Evolutionary conservation across 2,888 invertebrate species (phyloP), one percentile per base, ranked within the genome.

Genomic region (Neoascia interrupta): DNA sequence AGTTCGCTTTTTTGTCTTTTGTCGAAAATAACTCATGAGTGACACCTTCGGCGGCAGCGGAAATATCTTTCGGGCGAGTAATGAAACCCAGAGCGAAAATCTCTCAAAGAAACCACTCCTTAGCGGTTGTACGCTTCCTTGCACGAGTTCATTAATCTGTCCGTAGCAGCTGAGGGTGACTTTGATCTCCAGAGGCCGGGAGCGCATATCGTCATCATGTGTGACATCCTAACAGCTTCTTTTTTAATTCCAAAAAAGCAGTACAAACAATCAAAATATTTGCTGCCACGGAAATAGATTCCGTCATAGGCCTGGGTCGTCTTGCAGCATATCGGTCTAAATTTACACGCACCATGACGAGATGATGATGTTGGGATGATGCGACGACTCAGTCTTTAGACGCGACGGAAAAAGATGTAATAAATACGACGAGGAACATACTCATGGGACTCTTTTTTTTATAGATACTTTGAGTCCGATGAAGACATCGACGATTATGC

Each of bases 241-340:
- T 19, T 23, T 51, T 5, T 13, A 37, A 13, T 26, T 47, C 5
- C 15, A 15, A 15, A 8, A 2, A 31, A n/a, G 3, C 19, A 36
- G 21, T 51, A 47, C 4, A 61, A 34, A 61, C 47, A 73, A 79
- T 73, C 73, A 66, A 66, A 73, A 56, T 68, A 60, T 68, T 56
- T 47, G 51, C 49, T 79, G 60, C 34, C 56, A 60, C 73, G 73
- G 73, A 79, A 79, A 79, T 79, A 79, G 79, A 79, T 61, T 61
- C 54, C 66, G 73, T 66, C 66, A 36, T 43, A 63, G 28, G 31
- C n/a, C n/a, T 28, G n/a, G 4, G 8, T 56, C 8, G 43, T 61
- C 41, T 43, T 73, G 73, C 79, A 66, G 58, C 73, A 56, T 15
- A 26, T 26, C 10, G 47, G 73, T 79, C n/a, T n/a, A n/a, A n/a